Base-by-base conservation (phyloP, 2,113 vertebrate genomes). In the Lepidothrix coronata region DNA sequence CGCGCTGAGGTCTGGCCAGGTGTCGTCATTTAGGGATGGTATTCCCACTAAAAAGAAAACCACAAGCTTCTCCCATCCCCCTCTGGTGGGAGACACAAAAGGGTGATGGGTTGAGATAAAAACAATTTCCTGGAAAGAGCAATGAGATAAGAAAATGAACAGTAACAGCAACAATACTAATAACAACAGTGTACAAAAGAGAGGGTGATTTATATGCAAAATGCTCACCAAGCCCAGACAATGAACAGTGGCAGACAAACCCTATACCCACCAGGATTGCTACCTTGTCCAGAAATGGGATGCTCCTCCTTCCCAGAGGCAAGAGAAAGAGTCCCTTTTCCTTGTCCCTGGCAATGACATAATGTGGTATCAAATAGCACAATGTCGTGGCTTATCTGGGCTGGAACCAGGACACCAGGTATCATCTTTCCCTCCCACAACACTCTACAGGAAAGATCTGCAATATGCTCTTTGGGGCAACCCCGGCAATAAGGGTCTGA, bases 381-480 rank as follows among this genome's bases (percentile, higher is more conserved):
- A 61, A 39, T 28, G 59, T 28, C 37, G 20, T 41, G 17, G 16
- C 12, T 62, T 25, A 39, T 62, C 37, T 62, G 11, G 25, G 37
- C 59, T 62, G 59, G 61, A 62, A 62, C 37, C 17, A 62, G 17
- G 59, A 62, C 25, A 39, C 17, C 27, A 62, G 17, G 27, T 28
- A 3, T 28, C 41, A 90, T 74, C 23, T 25, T 52, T 72, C 13
- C 8, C 1, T 85, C 20, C 12, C 27, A 57, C 18, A 5, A 6
- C 12, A n/a, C 2, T 8, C 58, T 61, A 20, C 9, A 59, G 39
- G 14, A 76, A 54, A 8, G 30, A 6, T 82, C 28, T 78, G 28
- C 58, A 49, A 62, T 10, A 9, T 8, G 2, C 2, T 68, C 8
- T n/a, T 1, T 14, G 12, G 37, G 14, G 6, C 9, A 75, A 1